phyloP scores from a whole-genome alignment of 2,797 vertebrate species.

The Dipus sagitta region DNA sequence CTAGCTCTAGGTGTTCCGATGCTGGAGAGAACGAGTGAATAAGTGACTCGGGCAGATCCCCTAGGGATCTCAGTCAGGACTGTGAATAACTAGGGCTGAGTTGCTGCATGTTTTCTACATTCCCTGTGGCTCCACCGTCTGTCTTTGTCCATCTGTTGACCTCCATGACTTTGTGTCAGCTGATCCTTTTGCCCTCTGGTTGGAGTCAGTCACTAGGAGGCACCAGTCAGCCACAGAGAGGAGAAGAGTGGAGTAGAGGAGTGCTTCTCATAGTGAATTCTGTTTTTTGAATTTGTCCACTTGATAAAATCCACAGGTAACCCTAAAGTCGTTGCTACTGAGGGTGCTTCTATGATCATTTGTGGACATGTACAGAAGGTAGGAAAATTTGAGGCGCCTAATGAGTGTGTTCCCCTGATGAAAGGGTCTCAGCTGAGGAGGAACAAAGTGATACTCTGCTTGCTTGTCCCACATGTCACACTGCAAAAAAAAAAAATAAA shows the following conservation, averaged over 20 bases:
- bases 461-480: background rate
- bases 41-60: background rate
- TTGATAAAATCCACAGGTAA: background rate
- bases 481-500: background rate
- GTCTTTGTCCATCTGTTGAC: background rate
- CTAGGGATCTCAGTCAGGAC: background rate
- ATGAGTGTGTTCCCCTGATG: background rate
- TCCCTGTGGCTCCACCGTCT: background rate
- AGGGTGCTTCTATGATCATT: background rate
- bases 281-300: background rate
- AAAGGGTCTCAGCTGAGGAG: background rate
- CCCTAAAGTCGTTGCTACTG: background rate
- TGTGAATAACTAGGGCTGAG: background rate
- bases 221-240: background rate
- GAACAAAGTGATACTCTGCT: background rate
- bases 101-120: background rate
- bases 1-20: background rate
- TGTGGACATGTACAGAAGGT: background rate
- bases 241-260: background rate
- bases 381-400: background rate
- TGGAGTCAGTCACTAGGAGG: background rate
- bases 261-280: too few relatives aligned
- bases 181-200: background rate
- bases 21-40: background rate
- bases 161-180: background rate